Percentiles rank a stretch among this genome's conserved stretches.
Conservation (phyloP, 2,797 vertebrate genomes). For the Sebastes vulpes region DNA sequence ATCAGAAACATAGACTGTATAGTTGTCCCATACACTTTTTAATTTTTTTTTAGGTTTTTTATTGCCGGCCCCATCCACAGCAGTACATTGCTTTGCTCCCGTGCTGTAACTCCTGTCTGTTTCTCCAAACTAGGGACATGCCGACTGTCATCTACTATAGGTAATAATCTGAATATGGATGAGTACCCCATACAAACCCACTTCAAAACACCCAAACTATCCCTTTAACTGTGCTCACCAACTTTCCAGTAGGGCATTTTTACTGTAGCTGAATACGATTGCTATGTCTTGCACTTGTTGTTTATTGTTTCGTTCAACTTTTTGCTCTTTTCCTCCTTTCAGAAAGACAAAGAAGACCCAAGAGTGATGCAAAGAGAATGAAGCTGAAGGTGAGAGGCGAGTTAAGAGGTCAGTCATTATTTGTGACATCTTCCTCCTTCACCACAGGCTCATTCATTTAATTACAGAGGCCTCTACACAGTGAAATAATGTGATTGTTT, state of each 20-base stretch:
- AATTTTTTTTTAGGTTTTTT: no score
- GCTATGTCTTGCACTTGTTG: background rate
- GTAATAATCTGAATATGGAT: no score
- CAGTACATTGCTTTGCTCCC: no score
- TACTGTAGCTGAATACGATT: background rate
- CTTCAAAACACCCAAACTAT: no score
- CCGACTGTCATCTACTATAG: no score
- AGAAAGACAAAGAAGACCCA: background rate
- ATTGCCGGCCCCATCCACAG: no score
- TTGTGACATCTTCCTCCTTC: background rate
- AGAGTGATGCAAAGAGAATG: background rate
- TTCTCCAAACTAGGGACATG: no score
- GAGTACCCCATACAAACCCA: no score
- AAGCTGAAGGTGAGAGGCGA: conserved; percentile 6
- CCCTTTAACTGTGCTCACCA: background rate
- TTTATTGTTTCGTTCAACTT: background rate
- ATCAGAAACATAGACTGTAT: no score
- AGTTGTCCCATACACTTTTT: no score
- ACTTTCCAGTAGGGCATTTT: background rate
- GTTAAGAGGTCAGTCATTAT: conserved; percentile 1
- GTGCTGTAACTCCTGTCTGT: no score
- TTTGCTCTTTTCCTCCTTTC: background rate
- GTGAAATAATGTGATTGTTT: conserved; percentile 34
- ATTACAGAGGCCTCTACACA: background rate
- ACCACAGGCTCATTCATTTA: conserved; percentile 1